phyloP scores from a whole-genome alignment of 2,797 vertebrate genomes.

The Sebastes diaconus region DNA sequence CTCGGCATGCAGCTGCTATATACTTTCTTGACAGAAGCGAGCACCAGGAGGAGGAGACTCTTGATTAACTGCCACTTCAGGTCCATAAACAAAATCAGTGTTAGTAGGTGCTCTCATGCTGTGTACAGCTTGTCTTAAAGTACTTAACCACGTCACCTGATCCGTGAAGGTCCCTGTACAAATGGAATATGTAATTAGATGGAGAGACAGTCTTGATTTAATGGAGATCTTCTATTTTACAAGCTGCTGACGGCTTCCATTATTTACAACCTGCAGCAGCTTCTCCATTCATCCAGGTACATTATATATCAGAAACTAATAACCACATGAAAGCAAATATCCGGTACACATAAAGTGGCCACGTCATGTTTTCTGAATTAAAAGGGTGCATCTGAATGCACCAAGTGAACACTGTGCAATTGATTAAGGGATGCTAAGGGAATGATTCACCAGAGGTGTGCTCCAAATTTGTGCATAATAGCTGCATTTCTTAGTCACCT shows the following conservation, averaged over 20 bases:
- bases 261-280: background rate
- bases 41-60: background rate
- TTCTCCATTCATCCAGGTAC: background rate
- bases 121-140: constrained; percentile 1
- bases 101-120: constrained; percentile 18
- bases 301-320: background rate
- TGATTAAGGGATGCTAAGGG: background rate
- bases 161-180: too few species aligned
- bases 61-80: constrained; percentile 26
- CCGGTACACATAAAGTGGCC: background rate
- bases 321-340: background rate
- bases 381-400: background rate
- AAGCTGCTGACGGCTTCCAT: background rate
- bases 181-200: background rate
- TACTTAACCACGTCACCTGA: background rate
- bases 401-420: background rate
- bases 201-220: background rate
- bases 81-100: constrained; percentile 30
- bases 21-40: constrained; percentile 6
- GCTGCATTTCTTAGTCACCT: background rate
- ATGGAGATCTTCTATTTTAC: background rate
- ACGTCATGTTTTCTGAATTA: background rate
- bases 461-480: background rate
- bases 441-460: background rate
- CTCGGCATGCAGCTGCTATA: constrained; percentile 17